Base-by-base conservation (phyloP, 2,888 invertebrate species). In the Zygothrica quintamaculata region DNA sequence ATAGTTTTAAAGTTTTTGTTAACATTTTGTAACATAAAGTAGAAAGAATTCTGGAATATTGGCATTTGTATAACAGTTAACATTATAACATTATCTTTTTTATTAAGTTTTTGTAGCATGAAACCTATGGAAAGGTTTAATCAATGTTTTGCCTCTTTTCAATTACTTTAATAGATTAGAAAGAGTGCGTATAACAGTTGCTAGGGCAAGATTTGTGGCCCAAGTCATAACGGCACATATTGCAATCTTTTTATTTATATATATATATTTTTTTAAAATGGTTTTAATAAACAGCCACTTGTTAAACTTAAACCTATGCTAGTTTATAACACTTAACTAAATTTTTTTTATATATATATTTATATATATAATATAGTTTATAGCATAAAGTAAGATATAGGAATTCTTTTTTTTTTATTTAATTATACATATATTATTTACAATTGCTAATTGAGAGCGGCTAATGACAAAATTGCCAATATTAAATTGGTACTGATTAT, bases 391-490 rank as follows among this genome's bases (percentile, higher is more conserved):
- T n/a, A n/a, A n/a, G n/a, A n/a, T 31, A 55, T 75, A 75, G 71
- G 71, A 65, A 74, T 75, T 51, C 9, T 55, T 34, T 47, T 40
- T 29, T 9, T 3, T 29, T n/a, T 29, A 1, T 8, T 29, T 29
- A 29, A 29, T 29, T 37, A 22, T 33, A 25, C n/a, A 48, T 55
- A 67, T 73, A 67, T 58, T 70, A 74, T 70, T 46, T 70, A 68
- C 64, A 64, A 65, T 59, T 29, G 58, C 72, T 72, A 65, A 59
- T 26, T 50, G 76, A 72, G 75, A 59, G 65, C 42, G 55, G 57
- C 67, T 51, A 71, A 34, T 64, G 57, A 51, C 39, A 43, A 36
- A 25, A n/a, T 12, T 12, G 11, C 26, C 26, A 42, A n/a, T n/a
- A n/a, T n/a, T n/a, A n/a, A 55, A 58, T 43, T 26, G 58, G 52